Percentiles rank a stretch among this genome's conserved stretches.
Conservation (phyloP, 2,888 invertebrate genomes). For the Limnephilus lunatus region DNA sequence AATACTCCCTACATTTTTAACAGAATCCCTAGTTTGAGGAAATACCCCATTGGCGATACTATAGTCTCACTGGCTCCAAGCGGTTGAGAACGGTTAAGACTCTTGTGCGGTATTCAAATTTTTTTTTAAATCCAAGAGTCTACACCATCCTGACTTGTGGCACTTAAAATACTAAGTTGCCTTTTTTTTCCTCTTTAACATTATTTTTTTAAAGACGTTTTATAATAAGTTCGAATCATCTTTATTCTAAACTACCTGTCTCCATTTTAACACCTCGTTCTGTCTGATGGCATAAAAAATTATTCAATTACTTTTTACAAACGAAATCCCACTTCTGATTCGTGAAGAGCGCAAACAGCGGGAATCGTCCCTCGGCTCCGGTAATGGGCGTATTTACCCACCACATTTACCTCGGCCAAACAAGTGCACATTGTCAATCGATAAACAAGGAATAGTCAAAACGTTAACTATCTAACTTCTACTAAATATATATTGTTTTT, state of each 20-base stretch:
- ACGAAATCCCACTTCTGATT: constrained; percentile 30
- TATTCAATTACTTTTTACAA: constrained; percentile 41
- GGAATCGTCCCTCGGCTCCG: constrained; percentile 8
- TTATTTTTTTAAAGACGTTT: too few relatives aligned
- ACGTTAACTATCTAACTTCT: background rate
- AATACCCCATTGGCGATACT: too few relatives aligned
- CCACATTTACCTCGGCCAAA: constrained; percentile 61
- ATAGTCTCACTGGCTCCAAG: too few relatives aligned
- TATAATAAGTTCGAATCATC: background rate
- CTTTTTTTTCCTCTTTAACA: too few relatives aligned
- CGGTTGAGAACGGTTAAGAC: too few relatives aligned
- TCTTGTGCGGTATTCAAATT: too few relatives aligned
- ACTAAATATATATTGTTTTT: background rate
- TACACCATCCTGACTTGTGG: too few relatives aligned
- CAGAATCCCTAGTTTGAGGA: too few relatives aligned
- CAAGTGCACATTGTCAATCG: constrained; percentile 63
- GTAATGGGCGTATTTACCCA: constrained; percentile 58
- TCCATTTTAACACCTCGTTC: background rate
- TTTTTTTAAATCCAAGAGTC: too few relatives aligned
- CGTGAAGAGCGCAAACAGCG: constrained; percentile 44
- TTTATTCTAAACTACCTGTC: background rate
- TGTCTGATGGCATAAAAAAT: background rate
- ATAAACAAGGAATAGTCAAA: constrained; percentile 42
- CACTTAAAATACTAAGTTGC: too few relatives aligned
- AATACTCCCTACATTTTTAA: too few relatives aligned